Evolutionary conservation across 2,797 vertebrate genomes (phyloP).

Genomic region (Takifugu rubripes): DNA sequence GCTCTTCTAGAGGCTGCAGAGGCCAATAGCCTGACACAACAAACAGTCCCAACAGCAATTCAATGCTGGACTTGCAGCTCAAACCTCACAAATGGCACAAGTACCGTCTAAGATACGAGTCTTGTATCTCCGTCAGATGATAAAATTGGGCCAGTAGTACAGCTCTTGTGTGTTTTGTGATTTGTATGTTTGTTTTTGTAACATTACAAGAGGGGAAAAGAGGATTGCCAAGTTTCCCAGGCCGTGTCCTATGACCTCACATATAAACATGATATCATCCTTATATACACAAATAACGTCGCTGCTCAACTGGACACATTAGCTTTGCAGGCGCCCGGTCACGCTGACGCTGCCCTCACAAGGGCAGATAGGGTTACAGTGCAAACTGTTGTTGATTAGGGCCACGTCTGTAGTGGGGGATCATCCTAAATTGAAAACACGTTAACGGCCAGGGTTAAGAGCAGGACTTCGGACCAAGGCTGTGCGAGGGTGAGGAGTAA

Average conservation of each 20-base stretch:
- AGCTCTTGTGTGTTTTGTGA: slow-evolving; percentile 5
- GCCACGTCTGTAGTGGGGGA: slow-evolving; percentile 62
- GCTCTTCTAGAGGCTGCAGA: slow-evolving; percentile 51
- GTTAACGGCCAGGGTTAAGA: slow-evolving; percentile 69
- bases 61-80: slow-evolving; percentile 47
- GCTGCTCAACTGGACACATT: slow-evolving; percentile 59
- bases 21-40: slow-evolving; percentile 60
- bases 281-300: slow-evolving; percentile 31
- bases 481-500: slow-evolving; percentile 34
- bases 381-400: slow-evolving; percentile 84
- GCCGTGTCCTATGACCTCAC: slow-evolving; percentile 58
- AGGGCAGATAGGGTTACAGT: slow-evolving; percentile 76
- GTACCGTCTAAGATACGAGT: slow-evolving; percentile 17
- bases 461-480: slow-evolving; percentile 68
- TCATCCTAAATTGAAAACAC: slow-evolving; percentile 83
- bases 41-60: slow-evolving; percentile 72
- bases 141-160: neutral
- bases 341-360: slow-evolving; percentile 61
- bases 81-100: slow-evolving; percentile 12
- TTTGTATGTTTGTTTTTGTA: slow-evolving; percentile 24
- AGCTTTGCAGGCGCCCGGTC: slow-evolving; percentile 64
- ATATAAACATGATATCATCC: slow-evolving; percentile 57
- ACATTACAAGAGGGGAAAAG: slow-evolving; percentile 30
- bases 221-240: slow-evolving; percentile 26
- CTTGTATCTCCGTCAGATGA: neutral